Conservation (phyloP, 2,888 invertebrate species). For the Oconnorella tubifera region DNA sequence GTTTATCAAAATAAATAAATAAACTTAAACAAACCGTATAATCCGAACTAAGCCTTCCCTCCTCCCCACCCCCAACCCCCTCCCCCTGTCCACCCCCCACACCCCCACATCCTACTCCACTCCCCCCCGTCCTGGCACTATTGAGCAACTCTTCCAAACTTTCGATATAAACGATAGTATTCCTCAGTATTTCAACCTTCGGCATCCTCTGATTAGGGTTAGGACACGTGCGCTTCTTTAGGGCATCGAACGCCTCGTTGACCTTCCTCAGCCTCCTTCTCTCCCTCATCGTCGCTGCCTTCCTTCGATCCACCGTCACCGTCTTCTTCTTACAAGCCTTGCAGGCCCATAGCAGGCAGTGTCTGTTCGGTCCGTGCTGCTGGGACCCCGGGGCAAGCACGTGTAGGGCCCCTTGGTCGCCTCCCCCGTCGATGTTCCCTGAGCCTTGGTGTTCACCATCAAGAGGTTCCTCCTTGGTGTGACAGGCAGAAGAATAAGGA, state of each 20-base stretch:
- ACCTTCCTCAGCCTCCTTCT: slow-evolving; percentile 89
- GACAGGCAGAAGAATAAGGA: too few species aligned
- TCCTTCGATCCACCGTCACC: slow-evolving; percentile 88
- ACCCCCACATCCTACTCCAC: too few species aligned
- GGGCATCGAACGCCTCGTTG: slow-evolving; percentile 94
- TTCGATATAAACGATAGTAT: slow-evolving; percentile 97
- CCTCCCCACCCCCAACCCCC: too few species aligned
- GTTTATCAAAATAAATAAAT: too few species aligned
- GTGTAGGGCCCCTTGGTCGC: slow-evolving; percentile 49
- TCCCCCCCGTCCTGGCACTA: slow-evolving; percentile 28
- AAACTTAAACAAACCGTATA: too few species aligned
- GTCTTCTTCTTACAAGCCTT: slow-evolving; percentile 91
- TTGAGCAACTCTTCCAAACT: slow-evolving; percentile 59
- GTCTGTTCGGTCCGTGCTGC: slow-evolving; percentile 59
- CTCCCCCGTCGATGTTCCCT: neutral
- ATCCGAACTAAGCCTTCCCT: too few species aligned
- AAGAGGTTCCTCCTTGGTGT: too few species aligned
- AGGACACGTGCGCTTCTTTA: slow-evolving; percentile 86
- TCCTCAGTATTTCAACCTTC: slow-evolving; percentile 93
- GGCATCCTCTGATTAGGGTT: slow-evolving; percentile 94
- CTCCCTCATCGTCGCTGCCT: slow-evolving; percentile 94
- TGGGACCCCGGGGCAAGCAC: slow-evolving; percentile 55
- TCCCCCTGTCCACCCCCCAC: too few species aligned
- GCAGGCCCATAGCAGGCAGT: slow-evolving; percentile 93
- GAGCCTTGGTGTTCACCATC: neutral